These are phyloP conservation scores for Smithornis capensis DNA, from an alignment of 2,113 vertebrate genomes.

Conservation along the genomic window DNA sequence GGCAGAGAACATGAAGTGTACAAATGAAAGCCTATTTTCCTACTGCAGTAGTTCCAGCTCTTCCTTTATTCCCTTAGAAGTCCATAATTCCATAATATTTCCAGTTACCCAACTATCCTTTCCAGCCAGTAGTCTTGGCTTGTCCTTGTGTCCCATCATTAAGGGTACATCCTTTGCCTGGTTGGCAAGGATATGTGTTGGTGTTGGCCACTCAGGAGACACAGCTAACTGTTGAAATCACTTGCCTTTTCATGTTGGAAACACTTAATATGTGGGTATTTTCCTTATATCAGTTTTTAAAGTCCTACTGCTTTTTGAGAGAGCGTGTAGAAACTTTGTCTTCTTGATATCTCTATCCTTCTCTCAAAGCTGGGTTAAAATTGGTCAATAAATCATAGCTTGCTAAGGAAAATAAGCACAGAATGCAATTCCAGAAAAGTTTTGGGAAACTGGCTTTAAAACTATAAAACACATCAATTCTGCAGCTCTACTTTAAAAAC, in stretches of 20 bases:
- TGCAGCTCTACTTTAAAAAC: background rate
- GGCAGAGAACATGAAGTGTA: background rate
- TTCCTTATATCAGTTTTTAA: background rate
- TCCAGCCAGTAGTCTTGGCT: background rate
- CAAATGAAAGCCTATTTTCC: background rate
- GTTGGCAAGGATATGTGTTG: background rate
- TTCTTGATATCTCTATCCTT: background rate
- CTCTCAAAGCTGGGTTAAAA: background rate
- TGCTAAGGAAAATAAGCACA: constrained; percentile 4
- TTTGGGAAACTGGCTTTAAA: background rate
- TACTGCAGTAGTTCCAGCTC: background rate
- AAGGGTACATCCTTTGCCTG: background rate
- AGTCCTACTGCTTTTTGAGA: background rate
- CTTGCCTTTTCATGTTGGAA: background rate
- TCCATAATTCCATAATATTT: background rate
- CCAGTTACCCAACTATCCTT: background rate
- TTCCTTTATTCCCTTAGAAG: background rate
- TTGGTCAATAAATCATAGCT: background rate
- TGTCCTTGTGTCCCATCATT: background rate
- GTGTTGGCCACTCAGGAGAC: background rate
- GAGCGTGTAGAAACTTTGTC: background rate
- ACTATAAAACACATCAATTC: background rate
- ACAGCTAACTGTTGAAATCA: background rate
- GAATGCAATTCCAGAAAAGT: background rate
- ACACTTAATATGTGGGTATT: background rate